Evolutionary conservation across 2,888 invertebrate genomes (phyloP).

Genomic region (Ectemnius cavifrons): DNA sequence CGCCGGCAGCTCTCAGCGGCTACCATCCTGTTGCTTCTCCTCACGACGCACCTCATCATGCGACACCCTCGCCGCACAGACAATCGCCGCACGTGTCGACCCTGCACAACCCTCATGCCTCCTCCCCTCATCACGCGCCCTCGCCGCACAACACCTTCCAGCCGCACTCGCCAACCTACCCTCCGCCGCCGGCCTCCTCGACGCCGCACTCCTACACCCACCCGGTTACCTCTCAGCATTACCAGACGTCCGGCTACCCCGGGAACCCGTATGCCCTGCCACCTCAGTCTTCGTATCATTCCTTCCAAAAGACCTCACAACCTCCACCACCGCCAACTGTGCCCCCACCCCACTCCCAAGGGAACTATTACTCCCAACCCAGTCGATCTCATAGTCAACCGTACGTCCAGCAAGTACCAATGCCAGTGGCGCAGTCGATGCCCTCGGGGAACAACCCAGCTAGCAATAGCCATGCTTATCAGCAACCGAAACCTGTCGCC

Average conservation of each 20-base stretch:
- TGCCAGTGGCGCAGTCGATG: slow-evolving; percentile 46
- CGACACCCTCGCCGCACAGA: slow-evolving; percentile 65
- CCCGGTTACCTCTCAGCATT: slow-evolving; percentile 79
- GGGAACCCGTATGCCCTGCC: slow-evolving; percentile 74
- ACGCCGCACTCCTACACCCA: slow-evolving; percentile 77
- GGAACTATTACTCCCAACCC: slow-evolving; percentile 63
- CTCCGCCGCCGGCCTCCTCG: slow-evolving; percentile 78
- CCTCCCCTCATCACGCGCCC: slow-evolving; percentile 67
- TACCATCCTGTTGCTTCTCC: slow-evolving; percentile 59
- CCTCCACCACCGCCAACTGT: slow-evolving; percentile 35
- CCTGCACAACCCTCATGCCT: slow-evolving; percentile 66
- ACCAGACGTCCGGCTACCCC: slow-evolving; percentile 67
- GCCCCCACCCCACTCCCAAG: slow-evolving; percentile 49
- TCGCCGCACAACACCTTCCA: slow-evolving; percentile 78
- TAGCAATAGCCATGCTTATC: slow-evolving; percentile 50
- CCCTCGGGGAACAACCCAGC: slow-evolving; percentile 37
- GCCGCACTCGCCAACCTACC: slow-evolving; percentile 76
- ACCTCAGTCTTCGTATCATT: slow-evolving; percentile 72
- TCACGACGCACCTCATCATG: slow-evolving; percentile 60
- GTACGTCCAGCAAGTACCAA: slow-evolving; percentile 57
- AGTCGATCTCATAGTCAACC: slow-evolving; percentile 58
- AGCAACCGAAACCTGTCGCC: slow-evolving; percentile 59
- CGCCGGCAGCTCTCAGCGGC: slow-evolving; percentile 46
- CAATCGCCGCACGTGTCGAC: slow-evolving; percentile 68
- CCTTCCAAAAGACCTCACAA: slow-evolving; percentile 71